phyloP scores from a whole-genome alignment of 2,797 vertebrate species.

The Clamator glandarius region DNA sequence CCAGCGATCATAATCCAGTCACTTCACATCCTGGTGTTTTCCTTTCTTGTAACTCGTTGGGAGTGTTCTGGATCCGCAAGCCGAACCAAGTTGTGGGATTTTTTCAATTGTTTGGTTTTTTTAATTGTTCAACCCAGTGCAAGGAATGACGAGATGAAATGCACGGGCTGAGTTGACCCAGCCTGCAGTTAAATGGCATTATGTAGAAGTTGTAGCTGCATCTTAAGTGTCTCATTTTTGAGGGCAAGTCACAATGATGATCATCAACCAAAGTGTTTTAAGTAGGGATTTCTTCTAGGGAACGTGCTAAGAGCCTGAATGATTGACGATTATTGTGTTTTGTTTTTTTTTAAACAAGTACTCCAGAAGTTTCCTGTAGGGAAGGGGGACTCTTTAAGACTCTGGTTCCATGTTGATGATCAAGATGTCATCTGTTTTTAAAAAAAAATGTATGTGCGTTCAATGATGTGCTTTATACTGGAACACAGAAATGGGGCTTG shows the following conservation, averaged over 20 bases:
- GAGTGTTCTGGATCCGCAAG: not conserved
- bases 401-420: not conserved
- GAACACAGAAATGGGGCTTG: not conserved
- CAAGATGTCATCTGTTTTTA: not conserved
- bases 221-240: not conserved
- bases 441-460: not conserved
- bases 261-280: not conserved
- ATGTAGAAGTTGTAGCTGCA: not conserved
- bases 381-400: not conserved
- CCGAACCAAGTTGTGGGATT: not conserved
- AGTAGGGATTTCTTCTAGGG: not conserved
- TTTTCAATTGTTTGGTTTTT: not conserved
- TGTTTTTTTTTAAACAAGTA: not conserved
- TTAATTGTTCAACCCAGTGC: not conserved
- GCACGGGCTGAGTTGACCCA: not conserved
- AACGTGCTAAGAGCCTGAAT: not conserved
- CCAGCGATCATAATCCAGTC: not conserved
- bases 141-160: not conserved
- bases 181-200: not conserved
- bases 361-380: not conserved
- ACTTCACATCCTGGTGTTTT: not conserved
- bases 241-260: not conserved
- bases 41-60: not conserved
- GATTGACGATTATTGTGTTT: not conserved
- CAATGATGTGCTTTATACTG: not conserved